Base-by-base conservation (phyloP, 2,113 vertebrate genomes). In the Glaucidium brasilianum region DNA sequence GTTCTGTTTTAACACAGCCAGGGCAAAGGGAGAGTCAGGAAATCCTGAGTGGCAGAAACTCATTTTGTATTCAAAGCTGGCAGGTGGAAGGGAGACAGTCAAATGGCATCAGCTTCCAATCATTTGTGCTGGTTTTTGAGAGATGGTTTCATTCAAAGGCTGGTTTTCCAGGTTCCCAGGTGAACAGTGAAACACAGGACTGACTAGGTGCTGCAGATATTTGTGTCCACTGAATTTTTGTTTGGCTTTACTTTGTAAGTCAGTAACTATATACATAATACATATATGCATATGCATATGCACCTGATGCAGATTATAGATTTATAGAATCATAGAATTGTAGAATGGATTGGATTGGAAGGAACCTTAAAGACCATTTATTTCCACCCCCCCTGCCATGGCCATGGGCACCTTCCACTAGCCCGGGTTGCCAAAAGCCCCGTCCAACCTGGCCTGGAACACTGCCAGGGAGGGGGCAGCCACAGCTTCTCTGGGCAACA, bases 41-140 rank as follows among this genome's bases (percentile, higher is more conserved):
- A 45, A 66, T 25, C 22, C 49, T n/a, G 49, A 64, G 30, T 2
- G 8, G 12, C 25, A 84, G 32, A 66, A 94, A 62, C 12, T 74
- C 7, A 29, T 56, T 94, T 73, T 89, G 27, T 73, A 49, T 52
- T 89, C 59, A 84, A 10, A 69, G 8, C 21, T 37, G 64, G 41
- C 0, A 2, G 6, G 0, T 43, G 10, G 43, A 7, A 76, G 23
- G 18, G 9, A 67, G 11, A 11, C 12, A 56, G 23, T 35, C 13
- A 62, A 71, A 66, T 0, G 1, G 6, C 56, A 68, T 37, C 68
- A 52, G 3, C 68, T 92, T 56, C 26, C 78, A 49, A 60, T n/a
- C 2, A 15, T 23, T 62, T 59, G 6, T 72, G 17, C 20, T 49
- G 16, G 3, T 18, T 79, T 82, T 88, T 68, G 37, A 68, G 82